phyloP scores from a whole-genome alignment of 2,888 invertebrate genomes.

The Phyllotreta cruciferae region DNA sequence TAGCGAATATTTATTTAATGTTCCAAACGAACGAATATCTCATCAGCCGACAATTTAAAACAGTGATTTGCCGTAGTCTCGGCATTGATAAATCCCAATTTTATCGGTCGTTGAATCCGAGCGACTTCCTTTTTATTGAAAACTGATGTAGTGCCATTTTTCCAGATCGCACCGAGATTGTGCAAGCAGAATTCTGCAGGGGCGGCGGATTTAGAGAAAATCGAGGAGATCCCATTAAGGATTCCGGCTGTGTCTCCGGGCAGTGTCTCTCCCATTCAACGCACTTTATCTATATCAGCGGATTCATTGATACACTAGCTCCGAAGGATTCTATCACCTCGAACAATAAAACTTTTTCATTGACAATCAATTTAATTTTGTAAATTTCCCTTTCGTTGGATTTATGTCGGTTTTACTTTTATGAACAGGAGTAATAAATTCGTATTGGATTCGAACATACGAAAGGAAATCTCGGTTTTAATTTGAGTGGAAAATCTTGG shows the following conservation, averaged over 20 bases:
- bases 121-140: slow-evolving; percentile 15
- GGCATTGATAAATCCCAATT: slow-evolving; percentile 8
- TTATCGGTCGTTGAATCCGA: slow-evolving; percentile 5
- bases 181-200: slow-evolving; percentile 75
- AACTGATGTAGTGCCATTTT: slow-evolving; percentile 29
- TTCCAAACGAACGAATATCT: neutral
- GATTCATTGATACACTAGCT: slow-evolving; percentile 56
- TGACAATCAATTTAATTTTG: slow-evolving; percentile 46
- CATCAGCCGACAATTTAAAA: slow-evolving; percentile 4
- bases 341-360: slow-evolving; percentile 43
- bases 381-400: slow-evolving; percentile 14
- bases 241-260: slow-evolving; percentile 56
- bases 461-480: too few species aligned
- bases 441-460: too few species aligned
- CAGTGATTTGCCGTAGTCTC: slow-evolving; percentile 2
- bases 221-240: slow-evolving; percentile 68
- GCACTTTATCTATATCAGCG: slow-evolving; percentile 58
- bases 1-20: neutral
- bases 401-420: slow-evolving; percentile 1
- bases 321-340: slow-evolving; percentile 14
- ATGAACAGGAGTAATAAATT: neutral
- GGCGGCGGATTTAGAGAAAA: slow-evolving; percentile 73
- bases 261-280: slow-evolving; percentile 53
- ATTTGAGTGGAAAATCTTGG: too few species aligned
- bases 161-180: slow-evolving; percentile 59